Conservation (phyloP, 2,797 vertebrate species). For the Denticeps clupeoides region DNA sequence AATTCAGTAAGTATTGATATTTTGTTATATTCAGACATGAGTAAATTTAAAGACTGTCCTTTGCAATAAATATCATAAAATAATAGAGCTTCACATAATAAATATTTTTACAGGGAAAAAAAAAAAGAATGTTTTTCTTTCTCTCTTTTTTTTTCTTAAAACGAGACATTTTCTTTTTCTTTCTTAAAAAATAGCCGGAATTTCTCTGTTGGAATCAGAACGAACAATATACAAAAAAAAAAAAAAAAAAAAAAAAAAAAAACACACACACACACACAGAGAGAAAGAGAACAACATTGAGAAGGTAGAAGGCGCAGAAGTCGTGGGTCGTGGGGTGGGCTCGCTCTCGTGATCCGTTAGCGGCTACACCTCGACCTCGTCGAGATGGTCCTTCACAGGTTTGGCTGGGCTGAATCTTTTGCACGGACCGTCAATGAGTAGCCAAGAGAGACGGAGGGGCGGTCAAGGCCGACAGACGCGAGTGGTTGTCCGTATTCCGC, state of each 20-base stretch:
- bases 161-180: constrained; percentile 85
- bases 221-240: constrained; percentile 83
- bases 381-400: constrained; percentile 69
- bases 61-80: constrained; percentile 99
- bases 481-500: not conserved
- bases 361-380: constrained; percentile 65
- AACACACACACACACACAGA: constrained; percentile 74
- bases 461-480: constrained; percentile 65
- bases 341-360: constrained; percentile 61
- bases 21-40: constrained; percentile 99
- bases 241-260: constrained; percentile 16
- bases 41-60: constrained; percentile 94
- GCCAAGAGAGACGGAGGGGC: constrained; percentile 51
- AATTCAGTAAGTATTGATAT: constrained; percentile 95
- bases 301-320: constrained; percentile 8
- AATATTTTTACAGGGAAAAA: constrained; percentile 93
- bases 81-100: constrained; percentile 99
- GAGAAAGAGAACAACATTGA: constrained; percentile 23
- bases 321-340: constrained; percentile 7
- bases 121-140: constrained; percentile 83
- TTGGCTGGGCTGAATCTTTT: constrained; percentile 39
- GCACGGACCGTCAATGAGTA: constrained; percentile 50
- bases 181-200: constrained; percentile 93
- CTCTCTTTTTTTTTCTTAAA: too few species aligned
- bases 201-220: constrained; percentile 91